phyloP scores from a whole-genome alignment of 2,797 vertebrate genomes.

The Strix occidentalis region DNA sequence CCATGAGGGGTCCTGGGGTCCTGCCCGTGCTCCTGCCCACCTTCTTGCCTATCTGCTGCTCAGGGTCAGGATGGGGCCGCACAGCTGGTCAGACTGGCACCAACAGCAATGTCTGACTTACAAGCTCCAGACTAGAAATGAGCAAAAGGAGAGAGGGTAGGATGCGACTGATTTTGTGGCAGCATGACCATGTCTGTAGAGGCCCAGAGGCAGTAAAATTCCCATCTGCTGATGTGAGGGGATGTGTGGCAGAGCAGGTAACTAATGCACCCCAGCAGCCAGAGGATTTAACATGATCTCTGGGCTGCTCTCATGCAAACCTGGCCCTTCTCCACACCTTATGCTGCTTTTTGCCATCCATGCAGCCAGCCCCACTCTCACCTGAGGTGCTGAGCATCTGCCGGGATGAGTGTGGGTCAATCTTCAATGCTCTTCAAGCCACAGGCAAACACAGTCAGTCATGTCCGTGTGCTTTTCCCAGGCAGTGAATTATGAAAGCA shows the following conservation, averaged over 20 bases:
- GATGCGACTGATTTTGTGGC: background rate
- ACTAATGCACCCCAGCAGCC: background rate
- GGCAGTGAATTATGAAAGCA: background rate
- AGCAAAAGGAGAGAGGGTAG: background rate
- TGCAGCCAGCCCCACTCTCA: accelerated
- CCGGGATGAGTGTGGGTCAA: background rate
- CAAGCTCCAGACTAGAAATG: background rate
- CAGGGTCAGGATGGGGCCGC: background rate
- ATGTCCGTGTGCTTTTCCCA: background rate
- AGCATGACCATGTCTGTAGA: background rate
- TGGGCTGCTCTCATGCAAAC: background rate
- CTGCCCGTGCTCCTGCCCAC: background rate
- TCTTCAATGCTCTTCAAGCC: background rate
- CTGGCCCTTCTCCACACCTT: background rate
- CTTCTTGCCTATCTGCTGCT: accelerated
- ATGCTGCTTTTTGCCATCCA: background rate
- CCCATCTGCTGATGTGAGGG: background rate
- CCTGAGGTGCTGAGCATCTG: background rate
- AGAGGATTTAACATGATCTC: background rate
- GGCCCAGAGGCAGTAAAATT: background rate
- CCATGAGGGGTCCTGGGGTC: background rate
- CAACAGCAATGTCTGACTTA: background rate
- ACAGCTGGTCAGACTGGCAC: background rate
- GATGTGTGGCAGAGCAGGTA: background rate
- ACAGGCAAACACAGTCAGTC: accelerated